phyloP scores from a whole-genome alignment of 1,140 invertebrate species.

The Bathynomus jamesi region DNA sequence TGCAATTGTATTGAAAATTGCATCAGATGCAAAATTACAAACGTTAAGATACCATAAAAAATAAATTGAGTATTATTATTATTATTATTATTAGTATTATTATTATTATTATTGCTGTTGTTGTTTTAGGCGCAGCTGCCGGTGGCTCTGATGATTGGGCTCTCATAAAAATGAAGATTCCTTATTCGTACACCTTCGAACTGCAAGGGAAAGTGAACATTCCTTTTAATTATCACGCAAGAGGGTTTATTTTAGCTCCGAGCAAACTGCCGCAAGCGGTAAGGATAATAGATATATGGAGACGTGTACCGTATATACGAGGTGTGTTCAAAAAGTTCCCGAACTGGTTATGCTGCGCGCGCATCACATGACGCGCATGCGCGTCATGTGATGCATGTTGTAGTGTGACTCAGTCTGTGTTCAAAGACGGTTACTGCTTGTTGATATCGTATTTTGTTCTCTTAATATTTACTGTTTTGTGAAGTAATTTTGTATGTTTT shows the following conservation, averaged over 20 bases:
- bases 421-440: no score
- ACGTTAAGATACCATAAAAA: no score
- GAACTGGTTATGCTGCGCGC: no score
- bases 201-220: not conserved
- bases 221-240: not conserved
- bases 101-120: not conserved
- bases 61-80: not conserved
- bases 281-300: not conserved
- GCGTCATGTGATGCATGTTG: no score
- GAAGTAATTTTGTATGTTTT: no score
- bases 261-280: not conserved
- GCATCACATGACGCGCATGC: no score
- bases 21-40: no score
- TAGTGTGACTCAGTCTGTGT: no score
- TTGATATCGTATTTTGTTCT: no score
- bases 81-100: conserved; percentile 1
- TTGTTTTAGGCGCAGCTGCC: conserved; percentile 3
- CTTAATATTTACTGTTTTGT: no score
- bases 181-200: conserved; percentile 14
- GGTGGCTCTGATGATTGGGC: conserved; percentile 16
- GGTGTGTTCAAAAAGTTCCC: no score
- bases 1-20: no score
- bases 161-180: not conserved
- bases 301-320: not conserved
- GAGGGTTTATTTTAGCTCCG: conserved; percentile 12